These are phyloP conservation scores for Sceloporus undulatus DNA, from an alignment of 2,113 vertebrate species.

Conservation along the genomic window DNA sequence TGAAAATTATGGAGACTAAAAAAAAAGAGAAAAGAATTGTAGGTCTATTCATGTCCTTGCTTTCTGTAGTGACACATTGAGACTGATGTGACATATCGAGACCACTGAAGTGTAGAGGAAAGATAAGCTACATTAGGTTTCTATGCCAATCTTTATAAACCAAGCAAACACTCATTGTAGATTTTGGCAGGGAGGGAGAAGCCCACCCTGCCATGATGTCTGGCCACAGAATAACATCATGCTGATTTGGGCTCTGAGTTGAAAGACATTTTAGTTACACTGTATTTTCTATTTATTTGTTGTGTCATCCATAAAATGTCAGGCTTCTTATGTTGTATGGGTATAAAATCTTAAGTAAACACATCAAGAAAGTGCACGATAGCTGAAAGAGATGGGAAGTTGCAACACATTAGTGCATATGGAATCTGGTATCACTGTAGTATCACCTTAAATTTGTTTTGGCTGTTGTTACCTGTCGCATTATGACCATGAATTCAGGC, in stretches of 20 bases:
- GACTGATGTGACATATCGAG: conserved; percentile 62
- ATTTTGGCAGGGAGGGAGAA: conserved; percentile 25
- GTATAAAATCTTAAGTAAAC: conserved; percentile 12
- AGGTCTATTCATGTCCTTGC: conserved; percentile 52
- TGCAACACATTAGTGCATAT: background rate
- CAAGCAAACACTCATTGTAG: conserved; percentile 48
- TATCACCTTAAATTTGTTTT: background rate
- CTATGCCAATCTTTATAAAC: conserved; percentile 53
- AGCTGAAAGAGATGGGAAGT: background rate
- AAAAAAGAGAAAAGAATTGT: conserved; percentile 17
- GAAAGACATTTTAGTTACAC: conserved; percentile 7
- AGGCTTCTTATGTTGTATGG: background rate
- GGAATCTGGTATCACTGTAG: background rate
- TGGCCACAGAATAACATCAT: conserved; percentile 9
- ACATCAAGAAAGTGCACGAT: background rate
- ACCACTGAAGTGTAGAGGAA: conserved; percentile 67
- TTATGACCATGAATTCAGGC: background rate
- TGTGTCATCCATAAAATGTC: background rate
- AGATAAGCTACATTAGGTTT: conserved; percentile 68
- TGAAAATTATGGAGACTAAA: conserved; percentile 18
- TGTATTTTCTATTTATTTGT: conserved; percentile 31
- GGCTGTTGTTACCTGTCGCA: background rate
- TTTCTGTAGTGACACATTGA: conserved; percentile 64
- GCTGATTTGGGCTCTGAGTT: conserved; percentile 19
- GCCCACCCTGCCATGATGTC: background rate